A percentile compares a stretch with the other conserved stretches of the same genome.
phyloP scores from a whole-genome alignment of 2,888 invertebrate genomes.

The Ophonus ardosiacus region DNA sequence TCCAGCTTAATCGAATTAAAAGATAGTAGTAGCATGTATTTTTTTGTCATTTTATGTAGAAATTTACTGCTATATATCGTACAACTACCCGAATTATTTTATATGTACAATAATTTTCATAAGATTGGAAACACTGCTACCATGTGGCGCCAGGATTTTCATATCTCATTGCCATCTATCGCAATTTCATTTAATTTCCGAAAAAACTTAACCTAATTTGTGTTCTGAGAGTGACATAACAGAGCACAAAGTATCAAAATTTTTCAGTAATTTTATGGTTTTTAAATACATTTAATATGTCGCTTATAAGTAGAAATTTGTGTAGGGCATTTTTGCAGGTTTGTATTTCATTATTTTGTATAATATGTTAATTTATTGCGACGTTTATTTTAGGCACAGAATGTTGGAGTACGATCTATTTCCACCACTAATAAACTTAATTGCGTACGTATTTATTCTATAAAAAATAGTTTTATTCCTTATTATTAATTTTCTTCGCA shows the following conservation, averaged over 20 bases:
- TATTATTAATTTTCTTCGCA: not conserved
- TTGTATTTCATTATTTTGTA: constrained; percentile 54
- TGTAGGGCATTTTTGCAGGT: constrained; percentile 69
- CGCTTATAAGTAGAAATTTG: constrained; percentile 69
- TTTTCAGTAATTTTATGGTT: constrained; percentile 5
- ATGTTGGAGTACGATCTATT: constrained; percentile 66
- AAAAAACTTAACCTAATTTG: constrained; percentile 7
- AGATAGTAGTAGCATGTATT: too few relatives aligned
- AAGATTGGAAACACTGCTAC: too few relatives aligned
- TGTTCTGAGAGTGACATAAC: constrained; percentile 58
- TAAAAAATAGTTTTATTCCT: not conserved
- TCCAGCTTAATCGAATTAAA: too few relatives aligned
- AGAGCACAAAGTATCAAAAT: constrained; percentile 43
- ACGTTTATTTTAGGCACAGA: constrained; percentile 65
- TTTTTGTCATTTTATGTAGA: too few relatives aligned
- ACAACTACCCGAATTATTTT: too few relatives aligned
- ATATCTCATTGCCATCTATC: not conserved
- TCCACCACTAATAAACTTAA: constrained; percentile 62
- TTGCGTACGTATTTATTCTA: constrained; percentile 60
- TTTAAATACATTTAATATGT: constrained; percentile 66
- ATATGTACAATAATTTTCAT: too few relatives aligned
- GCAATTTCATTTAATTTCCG: not conserved
- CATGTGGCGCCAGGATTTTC: too few relatives aligned
- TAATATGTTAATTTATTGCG: constrained; percentile 18
- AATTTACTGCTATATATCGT: too few relatives aligned